Conservation (phyloP, 2,888 invertebrate genomes). For the Melieria picta region DNA sequence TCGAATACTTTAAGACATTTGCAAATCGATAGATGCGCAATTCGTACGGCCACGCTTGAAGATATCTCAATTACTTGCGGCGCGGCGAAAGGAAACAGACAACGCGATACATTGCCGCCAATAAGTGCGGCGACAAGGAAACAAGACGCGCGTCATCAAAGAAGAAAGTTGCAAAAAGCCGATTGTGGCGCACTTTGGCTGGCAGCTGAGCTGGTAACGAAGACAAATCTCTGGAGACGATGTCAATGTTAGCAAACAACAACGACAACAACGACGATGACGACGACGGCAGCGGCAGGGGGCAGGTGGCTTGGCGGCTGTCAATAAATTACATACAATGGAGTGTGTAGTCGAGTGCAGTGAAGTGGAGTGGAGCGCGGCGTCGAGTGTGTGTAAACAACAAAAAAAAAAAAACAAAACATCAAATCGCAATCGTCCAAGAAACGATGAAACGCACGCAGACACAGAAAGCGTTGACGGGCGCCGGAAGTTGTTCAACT, state of each 20-base stretch:
- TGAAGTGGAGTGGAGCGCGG: too few species aligned
- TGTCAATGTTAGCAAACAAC: constrained; percentile 27
- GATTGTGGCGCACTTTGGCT: constrained; percentile 48
- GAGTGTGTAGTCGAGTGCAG: background rate
- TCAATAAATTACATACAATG: constrained; percentile 23
- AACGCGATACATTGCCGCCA: too few species aligned
- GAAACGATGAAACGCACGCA: background rate
- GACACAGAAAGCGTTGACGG: background rate
- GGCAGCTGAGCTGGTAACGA: constrained; percentile 36
- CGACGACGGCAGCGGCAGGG: too few species aligned
- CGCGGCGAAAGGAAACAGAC: too few species aligned
- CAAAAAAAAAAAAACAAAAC: background rate
- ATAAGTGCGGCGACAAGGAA: too few species aligned
- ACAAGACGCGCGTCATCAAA: too few species aligned
- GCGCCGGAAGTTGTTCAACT: too few species aligned
- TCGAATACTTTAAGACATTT: too few species aligned
- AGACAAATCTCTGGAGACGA: constrained; percentile 33
- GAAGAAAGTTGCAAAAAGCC: constrained; percentile 11
- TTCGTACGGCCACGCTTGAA: too few species aligned
- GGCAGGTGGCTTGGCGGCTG: background rate
- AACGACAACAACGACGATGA: too few species aligned
- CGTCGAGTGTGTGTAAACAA: background rate
- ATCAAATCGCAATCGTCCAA: background rate
- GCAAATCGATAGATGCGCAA: too few species aligned
- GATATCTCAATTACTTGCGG: too few species aligned